Percentiles rank a stretch among this genome's conserved stretches.
Conservation (phyloP, 2,113 vertebrate species). For the Synodontis membranacea region DNA sequence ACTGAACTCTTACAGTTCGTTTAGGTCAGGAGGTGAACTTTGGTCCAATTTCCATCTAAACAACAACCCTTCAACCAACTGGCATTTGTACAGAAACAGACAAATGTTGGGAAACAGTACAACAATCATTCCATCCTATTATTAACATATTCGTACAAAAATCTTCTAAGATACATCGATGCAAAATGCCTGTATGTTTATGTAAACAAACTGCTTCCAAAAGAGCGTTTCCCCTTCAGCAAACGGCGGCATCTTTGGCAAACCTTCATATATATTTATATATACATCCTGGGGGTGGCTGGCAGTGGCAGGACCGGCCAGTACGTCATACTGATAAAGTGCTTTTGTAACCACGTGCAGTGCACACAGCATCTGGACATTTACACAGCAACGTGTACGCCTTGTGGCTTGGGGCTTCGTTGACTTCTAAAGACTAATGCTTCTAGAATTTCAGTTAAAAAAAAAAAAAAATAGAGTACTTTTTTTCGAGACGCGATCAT, state of each 20-base stretch:
- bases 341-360: slow-evolving; percentile 70
- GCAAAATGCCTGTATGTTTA: slow-evolving; percentile 62
- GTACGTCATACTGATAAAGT: slow-evolving; percentile 73
- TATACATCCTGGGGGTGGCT: slow-evolving; percentile 44
- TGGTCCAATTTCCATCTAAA: slow-evolving; percentile 17
- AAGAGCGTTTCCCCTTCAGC: slow-evolving; percentile 54
- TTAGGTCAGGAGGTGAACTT: not conserved
- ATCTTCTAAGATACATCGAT: slow-evolving; percentile 44
- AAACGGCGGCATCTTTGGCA: slow-evolving; percentile 59
- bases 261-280: slow-evolving; percentile 50
- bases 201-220: slow-evolving; percentile 65
- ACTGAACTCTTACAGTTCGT: not conserved
- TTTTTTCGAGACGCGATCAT: slow-evolving; percentile 12
- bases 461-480: too few relatives aligned
- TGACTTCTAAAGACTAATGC: slow-evolving; percentile 45
- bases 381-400: slow-evolving; percentile 34
- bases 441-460: slow-evolving; percentile 10
- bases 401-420: slow-evolving; percentile 36
- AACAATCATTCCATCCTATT: slow-evolving; percentile 16
- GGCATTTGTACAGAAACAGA: slow-evolving; percentile 3
- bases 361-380: slow-evolving; percentile 59
- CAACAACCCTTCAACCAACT: slow-evolving; percentile 9
- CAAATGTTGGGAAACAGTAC: not conserved
- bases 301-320: slow-evolving; percentile 52
- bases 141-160: slow-evolving; percentile 40